Conservation (phyloP, 2,113 vertebrate genomes). For the human (Homo sapiens) region DNA sequence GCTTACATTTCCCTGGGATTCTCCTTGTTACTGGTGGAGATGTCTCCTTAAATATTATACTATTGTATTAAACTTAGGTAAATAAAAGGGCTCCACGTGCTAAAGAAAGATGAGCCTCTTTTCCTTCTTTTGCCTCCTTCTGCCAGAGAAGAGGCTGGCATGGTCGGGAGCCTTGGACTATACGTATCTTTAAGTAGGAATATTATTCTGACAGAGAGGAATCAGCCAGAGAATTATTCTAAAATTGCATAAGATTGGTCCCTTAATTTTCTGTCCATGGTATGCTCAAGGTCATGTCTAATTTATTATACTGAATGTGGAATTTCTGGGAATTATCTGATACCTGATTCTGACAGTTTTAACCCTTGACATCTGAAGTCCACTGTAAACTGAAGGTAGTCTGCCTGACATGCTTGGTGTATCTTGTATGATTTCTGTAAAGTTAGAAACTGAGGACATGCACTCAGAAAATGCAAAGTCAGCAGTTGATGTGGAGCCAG, state of each 20-base stretch:
- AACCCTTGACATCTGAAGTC: neutral
- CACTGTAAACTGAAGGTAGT: neutral
- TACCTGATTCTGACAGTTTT: neutral
- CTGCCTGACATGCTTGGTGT: neutral
- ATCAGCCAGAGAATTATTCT: neutral
- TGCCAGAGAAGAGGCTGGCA: neutral
- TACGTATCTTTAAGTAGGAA: neutral
- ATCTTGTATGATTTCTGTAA: neutral
- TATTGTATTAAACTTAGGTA: neutral
- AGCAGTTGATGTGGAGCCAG: neutral
- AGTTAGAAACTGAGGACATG: neutral
- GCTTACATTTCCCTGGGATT: neutral
- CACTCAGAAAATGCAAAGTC: neutral
- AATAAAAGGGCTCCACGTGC: neutral
- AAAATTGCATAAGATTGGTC: neutral
- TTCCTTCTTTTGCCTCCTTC: neutral
- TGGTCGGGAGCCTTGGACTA: neutral
- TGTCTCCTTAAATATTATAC: neutral
- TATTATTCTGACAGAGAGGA: neutral
- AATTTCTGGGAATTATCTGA: constrained; percentile 21
- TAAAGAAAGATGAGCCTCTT: neutral
- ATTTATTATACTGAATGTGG: neutral
- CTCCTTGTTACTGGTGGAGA: neutral
- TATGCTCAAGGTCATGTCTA: neutral
- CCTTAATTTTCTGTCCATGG: neutral